Conservation (phyloP, 2,797 vertebrate genomes). For the Salarias fasciatus region DNA sequence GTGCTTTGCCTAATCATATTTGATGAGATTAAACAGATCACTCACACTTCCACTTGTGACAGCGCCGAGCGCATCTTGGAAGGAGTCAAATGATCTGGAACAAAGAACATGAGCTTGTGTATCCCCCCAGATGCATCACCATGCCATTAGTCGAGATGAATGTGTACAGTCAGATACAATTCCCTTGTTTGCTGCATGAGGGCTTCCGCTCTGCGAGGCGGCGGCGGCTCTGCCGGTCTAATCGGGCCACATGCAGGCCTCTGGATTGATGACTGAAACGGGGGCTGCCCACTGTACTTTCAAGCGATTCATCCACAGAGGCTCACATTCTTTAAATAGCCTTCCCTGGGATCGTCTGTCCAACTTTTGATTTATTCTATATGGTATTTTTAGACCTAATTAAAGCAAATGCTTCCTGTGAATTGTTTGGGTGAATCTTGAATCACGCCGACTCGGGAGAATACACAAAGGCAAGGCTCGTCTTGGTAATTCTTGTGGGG, state of each 20-base stretch:
- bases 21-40: constrained; percentile 75
- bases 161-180: constrained; percentile 71
- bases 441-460: constrained; percentile 48
- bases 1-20: constrained; percentile 73
- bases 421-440: constrained; percentile 64
- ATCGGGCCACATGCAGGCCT: constrained; percentile 65
- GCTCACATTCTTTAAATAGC: constrained; percentile 67
- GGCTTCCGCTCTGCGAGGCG: constrained; percentile 62
- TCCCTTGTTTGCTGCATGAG: constrained; percentile 73
- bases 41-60: constrained; percentile 61
- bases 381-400: constrained; percentile 74
- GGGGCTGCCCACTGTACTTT: constrained; percentile 59
- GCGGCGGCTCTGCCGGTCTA: constrained; percentile 40
- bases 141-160: constrained; percentile 74
- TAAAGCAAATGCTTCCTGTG: constrained; percentile 69
- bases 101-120: constrained; percentile 72
- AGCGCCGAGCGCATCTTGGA: constrained; percentile 55
- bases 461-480: constrained; percentile 59
- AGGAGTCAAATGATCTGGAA: constrained; percentile 77
- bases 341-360: constrained; percentile 60
- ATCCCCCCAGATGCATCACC: constrained; percentile 69
- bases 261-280: constrained; percentile 69
- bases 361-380: constrained; percentile 71
- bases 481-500: constrained; percentile 56
- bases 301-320: constrained; percentile 70